phyloP scores from a whole-genome alignment of 2,888 invertebrate genomes.

The Drosophila suboccidentalis region DNA sequence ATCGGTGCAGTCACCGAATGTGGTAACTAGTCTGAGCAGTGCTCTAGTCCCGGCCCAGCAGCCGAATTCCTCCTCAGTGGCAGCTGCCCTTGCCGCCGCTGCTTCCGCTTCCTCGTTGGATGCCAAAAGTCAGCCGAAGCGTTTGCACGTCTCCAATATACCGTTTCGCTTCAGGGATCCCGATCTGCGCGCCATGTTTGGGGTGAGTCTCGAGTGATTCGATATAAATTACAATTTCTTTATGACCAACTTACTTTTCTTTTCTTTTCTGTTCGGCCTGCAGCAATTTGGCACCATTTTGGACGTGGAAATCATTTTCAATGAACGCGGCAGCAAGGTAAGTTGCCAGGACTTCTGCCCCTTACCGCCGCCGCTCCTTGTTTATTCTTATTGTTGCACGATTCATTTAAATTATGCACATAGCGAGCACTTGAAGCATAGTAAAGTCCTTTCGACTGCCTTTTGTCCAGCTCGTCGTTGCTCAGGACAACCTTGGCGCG shows the following conservation, averaged over 20 bases:
- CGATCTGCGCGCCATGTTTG: constrained; percentile 98
- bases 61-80: constrained; percentile 48
- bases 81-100: constrained; percentile 84
- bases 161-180: constrained; percentile 99
- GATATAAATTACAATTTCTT: neutral
- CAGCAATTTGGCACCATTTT: constrained; percentile 99
- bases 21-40: constrained; percentile 85
- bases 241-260: constrained; percentile 26
- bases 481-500: constrained; percentile 36
- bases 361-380: neutral
- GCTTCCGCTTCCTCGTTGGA: constrained; percentile 87
- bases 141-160: constrained; percentile 99
- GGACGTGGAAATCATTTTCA: constrained; percentile 99
- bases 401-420: constrained; percentile 81
- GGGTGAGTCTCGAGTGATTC: constrained; percentile 90
- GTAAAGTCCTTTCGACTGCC: constrained; percentile 37
- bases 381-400: constrained; percentile 65
- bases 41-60: constrained; percentile 86
- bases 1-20: constrained; percentile 85
- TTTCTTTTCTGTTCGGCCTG: constrained; percentile 35
- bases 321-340: constrained; percentile 99
- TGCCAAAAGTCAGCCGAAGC: constrained; percentile 92
- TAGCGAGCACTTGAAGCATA: constrained; percentile 47
- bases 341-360: constrained; percentile 85
- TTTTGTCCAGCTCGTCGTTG: constrained; percentile 37